phyloP scores from a whole-genome alignment of 2,888 invertebrate species.

The Spilarctia lutea region DNA sequence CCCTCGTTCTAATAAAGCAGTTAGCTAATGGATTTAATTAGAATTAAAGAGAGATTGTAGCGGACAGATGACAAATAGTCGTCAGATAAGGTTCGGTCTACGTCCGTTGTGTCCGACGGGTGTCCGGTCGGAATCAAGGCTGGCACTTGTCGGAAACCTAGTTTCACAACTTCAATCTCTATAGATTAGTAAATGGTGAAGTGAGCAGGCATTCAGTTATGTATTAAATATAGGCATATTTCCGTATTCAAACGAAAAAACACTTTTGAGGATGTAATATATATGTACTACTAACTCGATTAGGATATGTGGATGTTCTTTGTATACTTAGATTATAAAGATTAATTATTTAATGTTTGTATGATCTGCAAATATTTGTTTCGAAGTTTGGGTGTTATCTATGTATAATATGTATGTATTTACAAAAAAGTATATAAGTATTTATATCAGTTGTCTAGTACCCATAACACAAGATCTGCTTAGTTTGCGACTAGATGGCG shows the following conservation, averaged over 20 bases:
- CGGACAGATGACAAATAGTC: constrained; percentile 48
- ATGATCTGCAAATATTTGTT: too few relatives aligned
- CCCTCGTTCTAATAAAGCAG: constrained; percentile 19
- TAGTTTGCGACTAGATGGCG: too few relatives aligned
- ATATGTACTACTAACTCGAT: not conserved
- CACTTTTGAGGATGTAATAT: not conserved
- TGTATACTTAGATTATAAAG: not conserved
- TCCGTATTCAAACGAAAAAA: not conserved
- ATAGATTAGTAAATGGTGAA: constrained; percentile 19
- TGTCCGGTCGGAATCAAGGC: constrained; percentile 37
- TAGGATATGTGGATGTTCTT: not conserved
- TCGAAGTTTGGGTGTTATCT: too few relatives aligned
- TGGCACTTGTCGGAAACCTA: constrained; percentile 36
- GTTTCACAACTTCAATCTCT: constrained; percentile 32
- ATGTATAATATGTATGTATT: too few relatives aligned
- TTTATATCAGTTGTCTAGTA: too few relatives aligned
- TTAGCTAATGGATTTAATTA: constrained; percentile 41
- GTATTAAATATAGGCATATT: too few relatives aligned
- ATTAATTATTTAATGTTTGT: too few relatives aligned
- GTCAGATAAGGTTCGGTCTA: constrained; percentile 58
- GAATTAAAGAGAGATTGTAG: constrained; percentile 34
- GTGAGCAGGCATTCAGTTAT: too few relatives aligned
- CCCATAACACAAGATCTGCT: too few relatives aligned
- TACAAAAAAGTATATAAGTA: too few relatives aligned
- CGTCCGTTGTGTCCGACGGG: constrained; percentile 25